phyloP scores from a whole-genome alignment of 35 echinoderm and acorn worm species.

The Stichopus chloronotus region DNA sequence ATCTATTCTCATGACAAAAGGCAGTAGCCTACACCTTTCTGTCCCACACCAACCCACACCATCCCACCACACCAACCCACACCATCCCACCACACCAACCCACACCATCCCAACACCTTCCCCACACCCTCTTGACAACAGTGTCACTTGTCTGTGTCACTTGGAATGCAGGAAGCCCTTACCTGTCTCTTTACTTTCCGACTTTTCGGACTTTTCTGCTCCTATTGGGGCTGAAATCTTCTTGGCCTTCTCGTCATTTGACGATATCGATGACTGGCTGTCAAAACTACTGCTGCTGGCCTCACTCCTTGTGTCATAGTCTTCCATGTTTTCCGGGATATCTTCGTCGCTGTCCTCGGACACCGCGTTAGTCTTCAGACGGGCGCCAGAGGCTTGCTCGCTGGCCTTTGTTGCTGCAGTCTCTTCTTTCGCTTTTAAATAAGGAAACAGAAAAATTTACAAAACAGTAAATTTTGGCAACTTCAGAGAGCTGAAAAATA shows the following conservation, averaged over 20 bases:
- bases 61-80: too few relatives aligned
- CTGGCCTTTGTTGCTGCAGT: background rate
- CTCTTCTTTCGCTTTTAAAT: conserved; percentile 27
- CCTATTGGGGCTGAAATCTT: background rate
- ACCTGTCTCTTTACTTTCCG: background rate
- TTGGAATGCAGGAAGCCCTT: too few relatives aligned
- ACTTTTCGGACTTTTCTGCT: background rate
- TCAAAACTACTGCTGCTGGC: conserved; percentile 77
- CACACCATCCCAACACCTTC: too few relatives aligned
- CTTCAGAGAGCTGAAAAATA: background rate
- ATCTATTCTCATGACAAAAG: too few relatives aligned
- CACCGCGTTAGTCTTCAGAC: background rate
- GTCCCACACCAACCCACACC: too few relatives aligned
- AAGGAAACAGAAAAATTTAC: background rate
- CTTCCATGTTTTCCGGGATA: conserved; percentile 67
- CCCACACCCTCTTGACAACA: too few relatives aligned
- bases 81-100: too few relatives aligned
- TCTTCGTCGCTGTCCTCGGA: conserved; percentile 57
- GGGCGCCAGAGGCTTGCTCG: background rate
- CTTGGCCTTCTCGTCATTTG: conserved; percentile 15
- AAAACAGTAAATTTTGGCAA: background rate
- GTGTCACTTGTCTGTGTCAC: too few relatives aligned
- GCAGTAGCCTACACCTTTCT: too few relatives aligned
- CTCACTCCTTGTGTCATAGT: conserved; percentile 90
- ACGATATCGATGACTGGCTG: conserved; percentile 52